Evolutionary conservation across 2,888 invertebrate species (phyloP).

Genomic region (Tuta absoluta): DNA sequence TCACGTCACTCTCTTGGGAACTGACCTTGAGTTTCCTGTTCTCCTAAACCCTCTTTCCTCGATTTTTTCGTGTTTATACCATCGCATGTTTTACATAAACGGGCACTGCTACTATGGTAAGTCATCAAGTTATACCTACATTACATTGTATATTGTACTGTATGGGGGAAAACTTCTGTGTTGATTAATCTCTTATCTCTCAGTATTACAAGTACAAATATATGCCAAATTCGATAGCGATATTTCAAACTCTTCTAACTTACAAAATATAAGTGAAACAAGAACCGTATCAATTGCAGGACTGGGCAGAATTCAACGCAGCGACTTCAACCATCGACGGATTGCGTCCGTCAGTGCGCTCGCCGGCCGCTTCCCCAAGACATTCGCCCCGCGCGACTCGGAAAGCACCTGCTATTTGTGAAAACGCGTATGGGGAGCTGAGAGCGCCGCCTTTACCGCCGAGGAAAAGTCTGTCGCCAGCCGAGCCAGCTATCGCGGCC

Average conservation of each 20-base stretch:
- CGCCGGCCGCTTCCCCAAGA: conserved; percentile 82
- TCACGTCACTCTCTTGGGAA: too few species aligned
- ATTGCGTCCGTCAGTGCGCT: conserved; percentile 69
- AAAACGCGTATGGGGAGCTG: conserved; percentile 73
- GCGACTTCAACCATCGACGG: conserved; percentile 83
- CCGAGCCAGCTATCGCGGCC: conserved; percentile 58
- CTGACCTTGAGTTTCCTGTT: too few species aligned
- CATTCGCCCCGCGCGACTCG: conserved; percentile 67
- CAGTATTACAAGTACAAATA: too few species aligned
- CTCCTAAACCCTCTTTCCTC: too few species aligned
- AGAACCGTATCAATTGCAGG: conserved; percentile 57
- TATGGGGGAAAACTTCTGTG: too few species aligned
- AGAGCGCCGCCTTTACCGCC: conserved; percentile 80
- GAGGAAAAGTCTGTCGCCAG: conserved; percentile 78
- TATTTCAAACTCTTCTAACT: background rate
- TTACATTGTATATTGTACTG: background rate
- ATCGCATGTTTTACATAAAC: background rate
- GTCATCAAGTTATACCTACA: background rate
- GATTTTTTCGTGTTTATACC: background rate
- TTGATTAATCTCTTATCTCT: too few species aligned
- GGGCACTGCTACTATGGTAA: background rate
- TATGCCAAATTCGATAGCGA: too few species aligned
- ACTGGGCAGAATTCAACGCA: conserved; percentile 84
- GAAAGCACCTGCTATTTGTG: conserved; percentile 50
- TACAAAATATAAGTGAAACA: too few species aligned